Conservation (phyloP, 1,140 invertebrate genomes). For the Ceratina japonica region DNA sequence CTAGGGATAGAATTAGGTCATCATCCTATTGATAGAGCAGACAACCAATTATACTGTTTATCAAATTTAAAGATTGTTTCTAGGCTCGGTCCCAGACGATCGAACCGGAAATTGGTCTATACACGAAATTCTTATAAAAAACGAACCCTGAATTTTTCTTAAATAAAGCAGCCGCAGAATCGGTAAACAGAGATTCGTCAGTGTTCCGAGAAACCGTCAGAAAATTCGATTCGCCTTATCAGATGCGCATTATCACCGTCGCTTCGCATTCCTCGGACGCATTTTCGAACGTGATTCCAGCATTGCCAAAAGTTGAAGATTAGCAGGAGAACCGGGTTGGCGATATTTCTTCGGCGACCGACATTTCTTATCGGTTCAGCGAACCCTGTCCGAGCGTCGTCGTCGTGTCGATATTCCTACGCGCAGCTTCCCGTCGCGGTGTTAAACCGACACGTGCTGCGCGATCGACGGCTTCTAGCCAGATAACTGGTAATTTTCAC, state of each 20-base stretch:
- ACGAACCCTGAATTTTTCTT: too few relatives aligned
- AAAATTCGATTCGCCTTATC: background rate
- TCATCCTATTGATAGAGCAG: constrained; percentile 38
- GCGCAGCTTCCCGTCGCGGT: constrained; percentile 11
- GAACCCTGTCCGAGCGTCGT: constrained; percentile 2
- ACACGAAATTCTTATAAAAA: background rate
- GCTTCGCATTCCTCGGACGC: background rate
- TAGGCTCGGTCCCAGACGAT: background rate
- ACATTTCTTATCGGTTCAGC: constrained; percentile 26
- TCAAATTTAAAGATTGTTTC: constrained; percentile 30
- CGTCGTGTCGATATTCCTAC: constrained; percentile 17
- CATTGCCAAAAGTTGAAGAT: constrained; percentile 1
- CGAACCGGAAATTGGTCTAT: background rate
- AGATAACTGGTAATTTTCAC: constrained; percentile 44
- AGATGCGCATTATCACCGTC: background rate
- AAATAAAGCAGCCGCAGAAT: too few relatives aligned
- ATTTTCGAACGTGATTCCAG: background rate
- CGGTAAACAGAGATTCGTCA: too few relatives aligned
- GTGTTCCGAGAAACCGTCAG: too few relatives aligned
- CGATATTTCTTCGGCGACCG: constrained; percentile 5
- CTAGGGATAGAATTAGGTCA: constrained; percentile 42
- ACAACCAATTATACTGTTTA: constrained; percentile 43
- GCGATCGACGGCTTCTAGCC: constrained; percentile 7
- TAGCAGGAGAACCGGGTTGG: background rate
- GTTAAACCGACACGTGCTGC: constrained; percentile 14